These are phyloP conservation scores for Greenwoodochromis staneri DNA, from an alignment of 2,113 vertebrate species.

Conservation along the genomic window DNA sequence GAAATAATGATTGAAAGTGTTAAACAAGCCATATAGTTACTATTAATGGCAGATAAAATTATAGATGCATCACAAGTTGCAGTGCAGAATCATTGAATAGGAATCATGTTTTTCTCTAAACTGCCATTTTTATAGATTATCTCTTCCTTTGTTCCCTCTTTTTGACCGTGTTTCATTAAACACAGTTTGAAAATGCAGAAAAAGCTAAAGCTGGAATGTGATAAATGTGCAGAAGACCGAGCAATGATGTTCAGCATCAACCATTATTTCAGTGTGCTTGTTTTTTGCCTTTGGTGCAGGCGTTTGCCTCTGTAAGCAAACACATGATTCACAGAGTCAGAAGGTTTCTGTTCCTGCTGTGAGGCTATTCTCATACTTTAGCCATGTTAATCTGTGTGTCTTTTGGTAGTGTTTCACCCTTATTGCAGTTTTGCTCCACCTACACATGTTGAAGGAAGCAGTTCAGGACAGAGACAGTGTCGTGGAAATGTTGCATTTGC, in stretches of 20 bases:
- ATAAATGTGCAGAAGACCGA: constrained; percentile 22
- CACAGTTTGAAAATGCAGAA: neutral
- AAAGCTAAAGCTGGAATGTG: neutral
- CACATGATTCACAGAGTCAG: neutral
- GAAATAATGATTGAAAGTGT: neutral
- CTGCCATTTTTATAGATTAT: constrained; percentile 33
- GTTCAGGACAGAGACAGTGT: neutral
- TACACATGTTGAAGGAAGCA: constrained; percentile 22
- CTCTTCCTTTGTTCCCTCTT: neutral
- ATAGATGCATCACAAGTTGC: neutral
- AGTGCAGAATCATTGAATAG: neutral
- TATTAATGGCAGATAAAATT: neutral
- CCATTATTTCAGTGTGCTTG: constrained; percentile 10
- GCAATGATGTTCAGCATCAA: neutral
- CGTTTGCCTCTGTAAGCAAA: constrained; percentile 20
- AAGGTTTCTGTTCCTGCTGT: neutral
- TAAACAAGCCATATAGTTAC: neutral
- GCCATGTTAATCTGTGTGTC: constrained; percentile 5
- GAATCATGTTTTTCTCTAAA: constrained; percentile 1
- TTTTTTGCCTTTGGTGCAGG: constrained; percentile 17
- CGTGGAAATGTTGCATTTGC: neutral
- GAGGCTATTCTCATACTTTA: neutral
- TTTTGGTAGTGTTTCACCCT: constrained; percentile 21
- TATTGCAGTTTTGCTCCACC: constrained; percentile 40
- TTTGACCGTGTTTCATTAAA: constrained; percentile 48